Evolutionary conservation across 2,888 invertebrate genomes (phyloP).

Genomic region (Drosophila gaucha): DNA sequence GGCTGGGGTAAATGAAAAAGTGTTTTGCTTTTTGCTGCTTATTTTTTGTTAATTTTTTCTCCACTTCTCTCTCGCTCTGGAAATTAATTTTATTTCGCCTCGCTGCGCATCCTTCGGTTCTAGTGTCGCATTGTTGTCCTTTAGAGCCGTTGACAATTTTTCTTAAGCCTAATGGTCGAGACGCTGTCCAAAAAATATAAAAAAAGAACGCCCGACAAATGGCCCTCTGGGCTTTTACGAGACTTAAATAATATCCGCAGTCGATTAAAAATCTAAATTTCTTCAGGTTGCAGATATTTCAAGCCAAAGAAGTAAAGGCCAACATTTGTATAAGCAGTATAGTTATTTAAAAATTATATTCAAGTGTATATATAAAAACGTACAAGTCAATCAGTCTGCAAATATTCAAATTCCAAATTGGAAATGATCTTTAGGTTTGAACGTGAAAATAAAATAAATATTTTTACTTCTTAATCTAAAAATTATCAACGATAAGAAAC

Average conservation of each 20-base stretch:
- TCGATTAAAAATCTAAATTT: constrained; percentile 26
- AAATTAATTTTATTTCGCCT: constrained; percentile 76
- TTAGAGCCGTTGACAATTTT: constrained; percentile 58
- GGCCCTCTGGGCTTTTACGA: constrained; percentile 6
- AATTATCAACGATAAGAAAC: too few relatives aligned
- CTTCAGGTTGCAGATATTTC: background rate
- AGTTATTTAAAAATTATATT: background rate
- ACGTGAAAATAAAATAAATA: background rate
- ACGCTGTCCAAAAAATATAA: constrained; percentile 3
- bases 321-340: background rate
- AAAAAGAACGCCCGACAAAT: constrained; percentile 24
- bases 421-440: too few relatives aligned
- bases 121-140: constrained; percentile 32
- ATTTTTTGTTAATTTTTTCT: constrained; percentile 59
- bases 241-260: constrained; percentile 15
- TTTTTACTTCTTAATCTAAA: too few relatives aligned
- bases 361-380: background rate
- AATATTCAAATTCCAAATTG: too few relatives aligned
- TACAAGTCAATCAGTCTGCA: too few relatives aligned
- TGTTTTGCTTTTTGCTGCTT: constrained; percentile 66
- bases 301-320: background rate
- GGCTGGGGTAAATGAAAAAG: constrained; percentile 70
- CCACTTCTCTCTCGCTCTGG: constrained; percentile 51
- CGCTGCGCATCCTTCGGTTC: constrained; percentile 46
- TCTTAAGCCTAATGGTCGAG: constrained; percentile 44